Base-by-base conservation (phyloP, 2,888 invertebrate species). In the Drosophila nr. perissopoda region DNA sequence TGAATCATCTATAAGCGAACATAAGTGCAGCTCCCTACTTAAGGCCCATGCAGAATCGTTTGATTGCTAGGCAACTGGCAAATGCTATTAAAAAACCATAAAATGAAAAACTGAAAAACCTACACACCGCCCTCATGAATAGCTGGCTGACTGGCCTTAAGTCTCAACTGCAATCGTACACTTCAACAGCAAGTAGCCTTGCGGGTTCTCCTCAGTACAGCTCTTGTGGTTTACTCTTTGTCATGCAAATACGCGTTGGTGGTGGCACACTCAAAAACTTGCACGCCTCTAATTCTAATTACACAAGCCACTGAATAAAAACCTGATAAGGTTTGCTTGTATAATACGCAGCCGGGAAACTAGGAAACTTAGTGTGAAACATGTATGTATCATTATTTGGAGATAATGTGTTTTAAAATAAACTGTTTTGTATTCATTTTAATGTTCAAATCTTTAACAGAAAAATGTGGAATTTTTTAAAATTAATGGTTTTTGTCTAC, bases 201-300 rank as follows among this genome's bases (percentile, higher is more conserved):
- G 58, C 36, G 42, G 54, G 48, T 67, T 36, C 60, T 51, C 34
- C 18, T 10, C 10, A 13, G 38, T 34, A 21, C 13, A 21, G 10
- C 10, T 27, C 40, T 36, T 4, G 6, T 16, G 13, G 25, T 11
- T 18, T 25, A 38, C 34, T 18, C 70, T 76, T 78, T 81, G 72
- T 56, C 58, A 87, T 80, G 87, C 76, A 76, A 89, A 87, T 80
- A 52, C 51, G 33, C 57, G 58, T 16, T 10, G 21, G 29, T 38
- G 21, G 52, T n/a, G 68, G 45, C 36, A n/a, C 53, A 53, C 38
- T 53, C 60, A 60, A 70, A 57, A 74, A 48, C 45, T 59, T 59
- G 52, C 38, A 56, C 62, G 56, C 57, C 71, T 52, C 64, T 33
- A 65, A 64, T 71, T 87, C 76, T 89, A 89, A 90, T 90, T 89